Base-by-base conservation (phyloP, 2,113 vertebrate genomes). In the Hirundichthys speculiger region DNA sequence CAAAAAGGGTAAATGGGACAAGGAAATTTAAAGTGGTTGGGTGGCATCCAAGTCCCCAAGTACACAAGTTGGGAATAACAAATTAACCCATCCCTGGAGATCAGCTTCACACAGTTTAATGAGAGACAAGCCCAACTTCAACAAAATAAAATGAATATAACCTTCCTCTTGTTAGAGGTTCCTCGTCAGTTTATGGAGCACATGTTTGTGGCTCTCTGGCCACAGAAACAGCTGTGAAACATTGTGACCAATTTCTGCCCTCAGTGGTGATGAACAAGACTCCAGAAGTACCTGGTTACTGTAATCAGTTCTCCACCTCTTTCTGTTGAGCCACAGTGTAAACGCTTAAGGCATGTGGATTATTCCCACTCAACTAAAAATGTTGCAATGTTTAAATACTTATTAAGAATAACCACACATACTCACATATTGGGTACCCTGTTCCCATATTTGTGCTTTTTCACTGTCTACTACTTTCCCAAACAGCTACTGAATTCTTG, bases 151-250 rank as follows among this genome's bases (percentile, higher is more conserved):
- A 74, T 75, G 34, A 4, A 81, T 83, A 85, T 83, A 72, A 86
- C 77, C 73, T 71, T 71, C 74, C 80, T 85, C 83, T 80, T 84
- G 67, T 72, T 69, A 55, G 79, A 86, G 78, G 80, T 85, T 85
- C 77, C 85, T 68, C 69, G 69, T 78, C 86, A 86, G 83, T 86
- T 88, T n/a, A n/a, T n/a, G n/a, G n/a, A n/a, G n/a, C n/a, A n/a
- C n/a, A n/a, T n/a, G n/a, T n/a, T n/a, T n/a, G n/a, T n/a, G n/a
- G n/a, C n/a, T 86, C 59, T 73, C 45, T 83, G 75, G 77, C 88
- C 85, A 74, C 86, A 88, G 64, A 79, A 86, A 90, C 88, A 90
- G 87, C 85, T 89, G 86, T 84, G n/a, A n/a, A n/a, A n/a, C n/a
- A n/a, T n/a, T n/a, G n/a, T n/a, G n/a, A n/a, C 78, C 67, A 77